Evolutionary conservation across 2,797 vertebrate species (phyloP).

Genomic region (Eulemur albifrons): DNA sequence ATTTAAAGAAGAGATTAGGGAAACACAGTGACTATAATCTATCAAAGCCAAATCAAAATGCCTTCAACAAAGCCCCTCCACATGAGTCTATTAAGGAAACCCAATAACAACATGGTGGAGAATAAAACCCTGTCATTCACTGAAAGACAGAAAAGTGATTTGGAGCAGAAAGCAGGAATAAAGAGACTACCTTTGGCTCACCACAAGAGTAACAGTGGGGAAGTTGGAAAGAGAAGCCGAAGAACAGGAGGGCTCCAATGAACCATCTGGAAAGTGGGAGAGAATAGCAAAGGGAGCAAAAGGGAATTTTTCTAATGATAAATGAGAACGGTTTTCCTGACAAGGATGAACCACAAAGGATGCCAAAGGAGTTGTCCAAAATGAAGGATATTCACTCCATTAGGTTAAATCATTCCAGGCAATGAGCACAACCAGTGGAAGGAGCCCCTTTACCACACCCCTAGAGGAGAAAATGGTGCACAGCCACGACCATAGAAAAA

Average conservation of each 20-base stretch:
- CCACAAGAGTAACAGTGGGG: not conserved
- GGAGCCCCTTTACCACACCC: not conserved
- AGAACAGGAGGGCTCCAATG: conserved; percentile 47
- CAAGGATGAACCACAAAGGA: not conserved
- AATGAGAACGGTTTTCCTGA: conserved; percentile 23
- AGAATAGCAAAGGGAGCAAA: not conserved
- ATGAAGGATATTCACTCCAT: not conserved
- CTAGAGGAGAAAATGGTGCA: not conserved
- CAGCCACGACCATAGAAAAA: not conserved
- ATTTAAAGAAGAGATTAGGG: conserved; percentile 62
- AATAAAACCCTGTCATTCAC: conserved; percentile 64
- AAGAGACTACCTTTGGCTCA: conserved; percentile 16
- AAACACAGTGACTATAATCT: conserved; percentile 33
- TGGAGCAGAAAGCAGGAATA: conserved; percentile 10
- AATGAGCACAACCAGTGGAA: not conserved
- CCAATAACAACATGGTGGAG: conserved; percentile 38
- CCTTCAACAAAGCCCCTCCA: conserved; percentile 53
- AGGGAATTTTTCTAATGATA: conserved; percentile 24
- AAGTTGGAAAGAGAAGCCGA: not conserved
- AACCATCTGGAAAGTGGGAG: conserved; percentile 49
- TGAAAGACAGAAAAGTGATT: conserved; percentile 19
- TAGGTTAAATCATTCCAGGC: not conserved
- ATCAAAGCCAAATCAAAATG: conserved; percentile 55
- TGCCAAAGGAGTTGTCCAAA: not conserved
- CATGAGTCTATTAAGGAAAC: conserved; percentile 67